Base-by-base conservation (phyloP, 2,113 vertebrate genomes). In the Spermophilus dauricus region DNA sequence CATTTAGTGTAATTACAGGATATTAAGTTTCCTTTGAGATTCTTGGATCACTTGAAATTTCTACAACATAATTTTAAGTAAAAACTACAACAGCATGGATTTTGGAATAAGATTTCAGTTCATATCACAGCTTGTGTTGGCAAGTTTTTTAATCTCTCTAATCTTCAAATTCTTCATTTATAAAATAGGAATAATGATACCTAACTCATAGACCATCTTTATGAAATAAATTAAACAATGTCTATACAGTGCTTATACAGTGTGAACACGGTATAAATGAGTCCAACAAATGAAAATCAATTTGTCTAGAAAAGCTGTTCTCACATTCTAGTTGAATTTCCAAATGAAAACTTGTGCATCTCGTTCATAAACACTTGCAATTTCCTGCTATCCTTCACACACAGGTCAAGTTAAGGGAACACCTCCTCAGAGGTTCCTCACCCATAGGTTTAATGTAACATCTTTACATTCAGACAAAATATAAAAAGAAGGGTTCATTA, bases 21-120 rank as follows among this genome's bases (percentile, higher is more conserved):
- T 17, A 84, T 76, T 86, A 56, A 83, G 61, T 89, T 95, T 75
- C 58, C 53, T 81, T 87, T 97, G 61, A 42, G 90, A 63, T 95
- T 48, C 72, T 87, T 72, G 10, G 30, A 72, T 72, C 82, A 34
- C 61, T 93, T 97, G 48, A 84, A 83, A 85, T 56, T 69, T 93
- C 84, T 85, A 63, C 20, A 73, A 56, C 9, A 11, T 30, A 73
- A 42, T 67, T 96, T 96, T 83, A 78, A 82, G 75, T 92, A 94
- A 88, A 89, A 73, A 20, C n/a, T 92, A 16, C 37, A 76, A 32
- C 5, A 83, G 53, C 39, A 86, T 69, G 77, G 17, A 85, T 78
- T 97, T 91, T 34, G n/a, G 65, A 88, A 16, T 77, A 94, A 89
- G 70, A 97, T 78, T 94, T 95, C 34, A 37, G 48, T 65, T 91